Conservation (phyloP, 30 jellyfish, hydroid and myxozoan genomes). For the Cassiopea xamachana region DNA sequence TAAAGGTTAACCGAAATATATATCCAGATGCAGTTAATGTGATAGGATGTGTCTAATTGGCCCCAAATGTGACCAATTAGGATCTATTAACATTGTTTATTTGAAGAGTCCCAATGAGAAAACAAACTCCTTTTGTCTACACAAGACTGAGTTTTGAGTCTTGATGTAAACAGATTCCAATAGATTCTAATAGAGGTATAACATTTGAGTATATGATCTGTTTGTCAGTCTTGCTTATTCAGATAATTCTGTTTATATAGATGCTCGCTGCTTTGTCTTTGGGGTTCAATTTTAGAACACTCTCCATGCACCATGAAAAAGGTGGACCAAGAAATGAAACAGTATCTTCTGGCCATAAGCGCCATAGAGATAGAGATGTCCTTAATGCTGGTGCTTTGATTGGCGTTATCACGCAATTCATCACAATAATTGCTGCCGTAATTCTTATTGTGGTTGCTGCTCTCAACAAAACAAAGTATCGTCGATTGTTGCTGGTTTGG, state of each 20-base stretch:
- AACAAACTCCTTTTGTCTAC: too few relatives aligned
- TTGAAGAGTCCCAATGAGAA: too few relatives aligned
- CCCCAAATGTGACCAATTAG: too few relatives aligned
- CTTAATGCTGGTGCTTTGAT: neutral
- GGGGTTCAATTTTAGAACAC: neutral
- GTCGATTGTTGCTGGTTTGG: neutral
- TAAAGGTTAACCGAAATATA: too few relatives aligned
- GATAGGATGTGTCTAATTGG: too few relatives aligned
- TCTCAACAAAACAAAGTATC: neutral
- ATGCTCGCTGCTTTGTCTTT: neutral
- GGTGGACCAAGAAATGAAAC: neutral
- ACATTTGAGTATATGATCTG: too few relatives aligned
- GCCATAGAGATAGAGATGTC: neutral
- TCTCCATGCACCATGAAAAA: neutral
- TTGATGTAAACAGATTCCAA: too few relatives aligned
- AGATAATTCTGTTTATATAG: neutral
- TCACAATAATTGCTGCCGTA: neutral
- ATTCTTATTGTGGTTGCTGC: neutral
- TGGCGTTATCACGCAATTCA: neutral
- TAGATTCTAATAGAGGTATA: too few relatives aligned
- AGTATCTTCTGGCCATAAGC: neutral
- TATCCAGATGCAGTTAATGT: too few relatives aligned
- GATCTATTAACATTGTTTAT: too few relatives aligned
- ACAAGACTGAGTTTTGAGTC: too few relatives aligned
- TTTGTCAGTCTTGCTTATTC: too few relatives aligned